Evolutionary conservation across 2,888 invertebrate genomes (phyloP), one percentile per base, ranked within the genome.

Genomic region (Cylindroiulus punctatus): DNA sequence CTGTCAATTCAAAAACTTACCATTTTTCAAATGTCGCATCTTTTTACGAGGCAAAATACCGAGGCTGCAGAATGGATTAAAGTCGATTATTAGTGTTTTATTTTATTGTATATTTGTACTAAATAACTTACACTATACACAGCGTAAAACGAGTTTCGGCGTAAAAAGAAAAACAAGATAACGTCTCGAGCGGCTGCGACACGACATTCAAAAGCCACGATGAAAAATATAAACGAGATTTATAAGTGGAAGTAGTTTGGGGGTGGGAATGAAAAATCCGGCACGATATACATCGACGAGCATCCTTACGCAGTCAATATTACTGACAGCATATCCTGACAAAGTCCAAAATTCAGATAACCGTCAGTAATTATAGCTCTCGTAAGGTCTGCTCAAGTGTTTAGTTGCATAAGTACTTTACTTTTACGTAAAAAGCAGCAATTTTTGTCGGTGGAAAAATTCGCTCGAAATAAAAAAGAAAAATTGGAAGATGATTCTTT

Each of bases 61-160:
- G 26, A 30, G 26, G 14, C 76, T 17, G 30, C 4, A 76, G 17
- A 76, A 17, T 10, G 14, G 26, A 12, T 76, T 32, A 76, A 76
- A 76, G 26, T 1, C 10, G 26, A 76, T 32, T 30, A 32, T 76
- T 30, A 76, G 76, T 26, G 14, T 12, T 10, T 65, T 32, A 32
- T 76, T 76, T 76, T 32, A 30, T 76, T 30, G 30, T 30, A 76
- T 76, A 76, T 76, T 76, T 76, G 76, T 76, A 76, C 76, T 76
- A 76, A 76, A 76, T 76, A 76, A 76, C 76, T 76, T 76, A 76
- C 76, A 76, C 76, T 76, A 76, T 76, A 76, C 76, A 76, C 30
- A 3, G 76, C 76, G 76, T 30, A 76, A 76, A 76, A 76, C 26
- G 17, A 14, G 12, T 76, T 76, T 76, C 76, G 30, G 76, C 30